Base-by-base conservation (phyloP, 2,797 vertebrate species). In the Thripadectes ignobilis region DNA sequence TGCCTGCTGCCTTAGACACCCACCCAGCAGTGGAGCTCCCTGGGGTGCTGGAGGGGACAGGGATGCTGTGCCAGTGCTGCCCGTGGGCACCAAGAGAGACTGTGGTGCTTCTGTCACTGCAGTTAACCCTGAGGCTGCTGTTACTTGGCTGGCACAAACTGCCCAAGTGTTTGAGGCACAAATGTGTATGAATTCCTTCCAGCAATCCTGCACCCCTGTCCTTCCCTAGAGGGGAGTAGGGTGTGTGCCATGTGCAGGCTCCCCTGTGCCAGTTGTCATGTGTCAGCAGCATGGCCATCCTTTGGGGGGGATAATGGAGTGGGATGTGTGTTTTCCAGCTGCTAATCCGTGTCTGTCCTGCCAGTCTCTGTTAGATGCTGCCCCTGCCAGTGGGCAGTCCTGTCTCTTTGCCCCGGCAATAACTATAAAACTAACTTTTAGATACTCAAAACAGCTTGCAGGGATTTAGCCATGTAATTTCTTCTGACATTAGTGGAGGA, bases 391-490 rank as follows among this genome's bases (percentile, higher is more conserved):
- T 6, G 9, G 76, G 54, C 68, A 80, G 15, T 41, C 39, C 49
- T 23, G 2, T 13, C 55, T 10, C 58, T 36, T 22, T 81, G 39
- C 71, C 79, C 62, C 52, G 39, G 48, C 17, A 19, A 14, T 24
- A 82, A 61, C 68, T 55, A 34, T 17, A 75, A 88, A 93, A 94
- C 92, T 83, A 92, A 86, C 82, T 78, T 73, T 16, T 54, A 65
- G 39, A 32, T 65, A 66, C 41, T 58, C 87, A 52, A 49, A 93
- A 62, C 58, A 92, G 89, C 92, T 94, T 72, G 75, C 54, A 66
- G 93, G 84, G 85, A 38, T 83, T 88, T 83, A 83, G 87, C 62
- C 43, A 11, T 8, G 29, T 89, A 55, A 96, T 85, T 75, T 89
- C 62, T 96, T 89, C 72, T 92, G 93, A 89, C 82, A 8, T 83